phyloP scores from a whole-genome alignment of 2,888 invertebrate genomes.

The Oscheius sp. region DNA sequence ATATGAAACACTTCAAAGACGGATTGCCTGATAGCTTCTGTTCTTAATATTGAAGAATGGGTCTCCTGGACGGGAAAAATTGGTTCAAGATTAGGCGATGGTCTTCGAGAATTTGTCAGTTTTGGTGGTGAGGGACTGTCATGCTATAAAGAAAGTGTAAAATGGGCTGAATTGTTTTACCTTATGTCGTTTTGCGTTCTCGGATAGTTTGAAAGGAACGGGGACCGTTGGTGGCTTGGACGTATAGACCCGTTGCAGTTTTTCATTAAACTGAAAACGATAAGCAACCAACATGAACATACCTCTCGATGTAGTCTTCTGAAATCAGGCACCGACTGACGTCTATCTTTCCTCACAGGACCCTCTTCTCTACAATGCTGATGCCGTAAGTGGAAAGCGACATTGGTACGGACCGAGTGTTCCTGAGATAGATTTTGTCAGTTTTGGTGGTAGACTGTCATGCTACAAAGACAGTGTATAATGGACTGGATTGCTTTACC shows the following conservation, averaged over 20 bases:
- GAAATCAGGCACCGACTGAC: slow-evolving; percentile 30
- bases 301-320: slow-evolving; percentile 19
- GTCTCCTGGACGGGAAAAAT: slow-evolving; percentile 23
- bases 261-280: slow-evolving; percentile 28
- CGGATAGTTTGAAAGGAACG: slow-evolving; percentile 31
- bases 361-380: slow-evolving; percentile 5
- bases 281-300: neutral
- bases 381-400: slow-evolving; percentile 26
- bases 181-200: slow-evolving; percentile 19
- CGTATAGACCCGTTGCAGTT: slow-evolving; percentile 10
- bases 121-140: slow-evolving; percentile 3
- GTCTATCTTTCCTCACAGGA: neutral
- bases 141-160: neutral
- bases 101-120: slow-evolving; percentile 3
- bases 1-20: neutral
- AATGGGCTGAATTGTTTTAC: neutral
- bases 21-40: slow-evolving; percentile 18
- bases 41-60: slow-evolving; percentile 13
- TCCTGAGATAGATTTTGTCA: slow-evolving; percentile 6
- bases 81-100: slow-evolving; percentile 20
- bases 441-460: too few species aligned
- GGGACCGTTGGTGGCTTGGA: slow-evolving; percentile 27
- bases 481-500: too few species aligned
- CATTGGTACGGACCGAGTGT: slow-evolving; percentile 24
- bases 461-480: too few species aligned